Base-by-base conservation (phyloP, 1,140 invertebrate genomes). In the Agrypnia vestita region DNA sequence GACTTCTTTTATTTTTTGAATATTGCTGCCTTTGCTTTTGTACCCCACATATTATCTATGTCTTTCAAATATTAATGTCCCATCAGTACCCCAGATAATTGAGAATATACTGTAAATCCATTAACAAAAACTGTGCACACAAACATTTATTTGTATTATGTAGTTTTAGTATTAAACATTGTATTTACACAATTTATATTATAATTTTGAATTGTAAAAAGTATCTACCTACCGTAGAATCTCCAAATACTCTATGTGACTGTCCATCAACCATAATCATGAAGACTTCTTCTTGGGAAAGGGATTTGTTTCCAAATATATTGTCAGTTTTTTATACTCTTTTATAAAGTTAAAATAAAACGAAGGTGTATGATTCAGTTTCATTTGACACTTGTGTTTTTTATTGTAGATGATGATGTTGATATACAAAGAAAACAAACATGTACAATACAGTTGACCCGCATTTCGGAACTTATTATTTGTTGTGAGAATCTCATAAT, bases 401-500 rank as follows among this genome's bases (percentile, higher is more conserved):
- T 83, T 80, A 81, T 83, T 81, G 77, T 76, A 77, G 25, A 35
- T 35, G 25, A 35, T 35, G 77, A 78, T 81, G 73, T 81, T 76
- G 64, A 35, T 78, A 83, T 49, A 82, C 43, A 83, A 44, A 76
- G 67, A 74, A 79, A 25, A 71, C 75, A 80, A 55, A 67, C 80
- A 78, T 80, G 80, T 79, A 84, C 46, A 79, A 59, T 55, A 19
- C 72, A 81, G 53, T 47, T 76, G 64, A 79, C 81, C 80, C 78
- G 81, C 59, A 77, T 78, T 43, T 69, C 64, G 76, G 61, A 80
- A 74, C 86, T 89, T 90, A 87, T 85, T 90, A 90, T 90, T 90
- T 90, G 89, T 89, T 90, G 89, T 90, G 89, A 90, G 89, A 90
- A 84, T 88, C 85, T 85, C 85, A 84, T 85, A 83, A 80, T 85